A percentile compares a stretch with the other conserved stretches of the same genome.
Conservation (phyloP, 2,888 invertebrate species). For the Pteria penguin region DNA sequence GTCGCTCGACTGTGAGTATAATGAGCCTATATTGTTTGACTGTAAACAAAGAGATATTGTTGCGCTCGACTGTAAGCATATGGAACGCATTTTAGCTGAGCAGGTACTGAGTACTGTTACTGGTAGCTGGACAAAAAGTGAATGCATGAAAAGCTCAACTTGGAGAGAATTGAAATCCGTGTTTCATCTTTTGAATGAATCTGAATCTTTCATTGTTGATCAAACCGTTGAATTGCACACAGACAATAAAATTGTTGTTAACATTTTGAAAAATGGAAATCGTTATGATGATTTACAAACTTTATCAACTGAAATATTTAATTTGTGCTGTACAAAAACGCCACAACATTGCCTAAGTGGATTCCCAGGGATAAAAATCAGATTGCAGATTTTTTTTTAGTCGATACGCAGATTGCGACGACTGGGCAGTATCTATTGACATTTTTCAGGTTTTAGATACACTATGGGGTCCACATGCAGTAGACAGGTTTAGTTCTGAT, state of each 20-base stretch:
- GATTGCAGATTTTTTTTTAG: constrained; percentile 1
- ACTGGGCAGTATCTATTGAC: not conserved
- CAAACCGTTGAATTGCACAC: not conserved
- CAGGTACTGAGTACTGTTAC: not conserved
- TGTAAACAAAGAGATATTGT: not conserved
- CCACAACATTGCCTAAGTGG: not conserved
- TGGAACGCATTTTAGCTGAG: not conserved
- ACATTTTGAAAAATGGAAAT: not conserved
- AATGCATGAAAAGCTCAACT: not conserved
- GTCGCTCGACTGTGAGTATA: not conserved
- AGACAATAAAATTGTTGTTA: not conserved
- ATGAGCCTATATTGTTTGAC: not conserved
- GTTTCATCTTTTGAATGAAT: not conserved
- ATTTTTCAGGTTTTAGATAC: constrained; percentile 4
- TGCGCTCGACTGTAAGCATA: not conserved
- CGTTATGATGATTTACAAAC: not conserved
- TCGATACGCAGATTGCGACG: constrained; percentile 13
- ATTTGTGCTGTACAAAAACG: not conserved
- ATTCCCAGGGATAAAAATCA: not conserved
- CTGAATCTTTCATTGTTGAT: not conserved
- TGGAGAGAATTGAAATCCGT: not conserved
- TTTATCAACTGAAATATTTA: not conserved
- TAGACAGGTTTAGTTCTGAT: constrained; percentile 23
- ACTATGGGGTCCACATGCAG: constrained; percentile 23
- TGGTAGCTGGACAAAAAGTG: not conserved